A percentile compares a stretch with the other conserved stretches of the same genome.
phyloP scores from a whole-genome alignment of 2,113 vertebrate genomes.

The Eublepharis macularius region DNA sequence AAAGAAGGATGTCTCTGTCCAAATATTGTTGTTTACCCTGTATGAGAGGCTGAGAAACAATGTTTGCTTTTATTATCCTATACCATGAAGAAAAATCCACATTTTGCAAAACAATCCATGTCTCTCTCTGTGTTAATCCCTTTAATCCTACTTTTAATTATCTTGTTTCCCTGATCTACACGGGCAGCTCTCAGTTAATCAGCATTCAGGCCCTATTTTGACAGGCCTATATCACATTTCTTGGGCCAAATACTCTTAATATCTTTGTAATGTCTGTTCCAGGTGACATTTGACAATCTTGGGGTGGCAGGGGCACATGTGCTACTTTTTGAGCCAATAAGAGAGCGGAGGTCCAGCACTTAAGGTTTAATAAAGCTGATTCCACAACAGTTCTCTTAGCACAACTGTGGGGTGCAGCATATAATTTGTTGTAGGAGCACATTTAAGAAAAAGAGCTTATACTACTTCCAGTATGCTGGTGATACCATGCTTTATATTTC shows the following conservation, averaged over 20 bases:
- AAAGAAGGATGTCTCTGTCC: too few species aligned
- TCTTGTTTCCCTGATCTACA: background rate
- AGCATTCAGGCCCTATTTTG: background rate
- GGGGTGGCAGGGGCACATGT: background rate
- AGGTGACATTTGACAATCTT: background rate
- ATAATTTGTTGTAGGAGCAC: too few species aligned
- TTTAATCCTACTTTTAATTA: slow-evolving; percentile 6
- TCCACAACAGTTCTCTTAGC: background rate
- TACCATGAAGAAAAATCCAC: background rate
- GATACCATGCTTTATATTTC: too few species aligned
- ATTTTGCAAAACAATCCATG: background rate
- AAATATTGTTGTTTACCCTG: background rate
- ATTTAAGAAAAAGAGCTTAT: too few species aligned
- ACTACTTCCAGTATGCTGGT: too few species aligned
- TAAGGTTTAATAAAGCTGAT: background rate
- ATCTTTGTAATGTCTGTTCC: background rate
- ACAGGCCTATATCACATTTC: background rate
- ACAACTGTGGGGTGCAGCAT: too few species aligned
- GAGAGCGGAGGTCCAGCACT: too few species aligned
- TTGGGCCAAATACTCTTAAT: background rate
- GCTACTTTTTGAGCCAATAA: background rate
- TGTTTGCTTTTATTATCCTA: background rate
- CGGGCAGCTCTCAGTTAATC: background rate
- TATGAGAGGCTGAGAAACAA: background rate
- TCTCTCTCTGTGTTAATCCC: background rate